A percentile compares a stretch with the other conserved stretches of the same genome.
phyloP scores from a whole-genome alignment of 2,113 vertebrate species.

The Telmatochromis sp. region DNA sequence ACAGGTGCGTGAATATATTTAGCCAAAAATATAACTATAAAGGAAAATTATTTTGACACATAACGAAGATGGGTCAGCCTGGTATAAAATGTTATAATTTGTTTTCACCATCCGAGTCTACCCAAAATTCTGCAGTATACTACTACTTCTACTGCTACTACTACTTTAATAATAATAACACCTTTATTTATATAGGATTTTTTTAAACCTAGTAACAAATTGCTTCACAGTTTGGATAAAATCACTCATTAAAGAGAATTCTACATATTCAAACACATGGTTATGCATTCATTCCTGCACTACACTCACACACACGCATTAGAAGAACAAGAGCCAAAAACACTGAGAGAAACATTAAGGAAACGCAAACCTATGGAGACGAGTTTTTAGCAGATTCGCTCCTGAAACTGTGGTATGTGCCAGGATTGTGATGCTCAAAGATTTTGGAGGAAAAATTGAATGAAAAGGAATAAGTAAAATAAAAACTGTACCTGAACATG shows the following conservation, averaged over 20 bases:
- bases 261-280: not conserved
- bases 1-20: not conserved
- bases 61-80: fast-evolving
- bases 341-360: not conserved
- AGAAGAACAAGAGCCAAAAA: not conserved
- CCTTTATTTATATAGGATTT: not conserved
- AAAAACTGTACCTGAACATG: not conserved
- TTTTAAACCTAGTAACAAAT: not conserved
- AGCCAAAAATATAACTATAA: not conserved
- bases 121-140: not conserved
- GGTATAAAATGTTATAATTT: not conserved
- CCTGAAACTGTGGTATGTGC: not conserved
- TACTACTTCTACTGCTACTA: not conserved
- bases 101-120: not conserved
- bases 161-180: not conserved
- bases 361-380: not conserved
- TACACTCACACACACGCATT: not conserved
- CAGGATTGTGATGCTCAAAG: not conserved
- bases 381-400: not conserved
- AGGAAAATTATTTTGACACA: not conserved
- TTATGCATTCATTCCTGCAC: not conserved
- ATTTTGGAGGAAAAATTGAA: not conserved
- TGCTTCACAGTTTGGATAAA: not conserved
- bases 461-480: not conserved
- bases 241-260: not conserved